Percentiles rank a stretch among this genome's conserved stretches.
Evolutionary conservation across 2,113 vertebrate species (phyloP).

Genomic region (Mormoops blainvillei): DNA sequence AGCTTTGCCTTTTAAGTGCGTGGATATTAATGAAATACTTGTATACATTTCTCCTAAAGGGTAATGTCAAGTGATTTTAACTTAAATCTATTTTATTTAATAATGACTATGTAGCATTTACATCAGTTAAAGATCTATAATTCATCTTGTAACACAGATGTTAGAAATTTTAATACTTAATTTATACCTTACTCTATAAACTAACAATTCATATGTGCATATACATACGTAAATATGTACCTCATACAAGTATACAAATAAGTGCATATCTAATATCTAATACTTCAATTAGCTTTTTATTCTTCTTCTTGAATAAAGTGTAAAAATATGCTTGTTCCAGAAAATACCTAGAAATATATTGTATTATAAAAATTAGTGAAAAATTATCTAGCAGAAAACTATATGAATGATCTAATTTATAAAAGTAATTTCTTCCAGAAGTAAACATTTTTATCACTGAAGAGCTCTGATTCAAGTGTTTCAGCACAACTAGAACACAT

Average conservation of each 20-base stretch:
- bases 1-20: not conserved
- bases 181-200: not conserved
- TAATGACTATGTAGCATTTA: not conserved
- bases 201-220: not conserved
- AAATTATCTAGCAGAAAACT: not conserved
- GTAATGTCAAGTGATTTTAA: not conserved
- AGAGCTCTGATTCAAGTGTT: not conserved
- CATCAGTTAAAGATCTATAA: not conserved
- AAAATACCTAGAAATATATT: not conserved
- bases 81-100: not conserved
- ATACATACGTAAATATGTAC: too few relatives aligned
- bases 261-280: not conserved
- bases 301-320: not conserved
- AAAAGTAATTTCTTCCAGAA: conserved; percentile 1
- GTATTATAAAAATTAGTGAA: not conserved
- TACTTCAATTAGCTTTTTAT: not conserved
- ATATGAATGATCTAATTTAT: conserved; percentile 30
- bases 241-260: not conserved
- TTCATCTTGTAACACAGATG: not conserved
- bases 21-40: not conserved
- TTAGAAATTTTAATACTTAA: not conserved
- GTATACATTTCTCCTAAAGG: not conserved
- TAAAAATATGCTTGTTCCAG: not conserved
- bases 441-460: not conserved
- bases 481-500: not conserved